Evolutionary conservation across 2,888 invertebrate species (phyloP), one percentile per base, ranked within the genome.

Genomic region (Tuberolachnus salignus): DNA sequence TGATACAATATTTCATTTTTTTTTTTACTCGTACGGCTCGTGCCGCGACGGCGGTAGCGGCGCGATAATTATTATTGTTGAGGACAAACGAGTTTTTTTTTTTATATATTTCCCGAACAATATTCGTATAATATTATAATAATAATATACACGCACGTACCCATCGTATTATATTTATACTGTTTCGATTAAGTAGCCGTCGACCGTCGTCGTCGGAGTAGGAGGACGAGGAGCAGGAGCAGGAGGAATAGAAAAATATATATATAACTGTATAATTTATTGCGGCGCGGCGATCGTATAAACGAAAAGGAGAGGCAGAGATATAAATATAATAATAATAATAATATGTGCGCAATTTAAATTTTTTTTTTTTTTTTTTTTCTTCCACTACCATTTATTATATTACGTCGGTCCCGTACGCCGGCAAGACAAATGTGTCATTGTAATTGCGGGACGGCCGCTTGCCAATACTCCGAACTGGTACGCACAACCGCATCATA

Each of bases 221-320:
- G 11, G 11, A 8, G 42, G 63, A 53, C n/a, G n/a, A n/a, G 16
- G 13, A 51, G 53, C 34, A 34, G 11, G 11, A 8, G 42, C 51
- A 53, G n/a, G 23, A 42, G 34, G 34, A 34, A 34, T 34, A 34
- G 34, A 34, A 34, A 34, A 34, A 34, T 34, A 6, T 34, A 34
- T 6, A 34, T 34, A 34, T 63, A 51, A 72, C 49, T 61, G 73
- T 51, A n/a, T 73, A 73, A 73, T 73, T 73, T 73, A 73, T 73
- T 63, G 21, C 42, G 16, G 21, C 42, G 16, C 42, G 42, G n/a
- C 21, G 63, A 63, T 53, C 42, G 34, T 6, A 51, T 42, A 42
- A 34, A 21, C 51, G 61, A 72, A 34, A 51, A 34, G 51, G 61
- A 63, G 71, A 59, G 57, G 9, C 11, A 21, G n/a, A 11, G 3